Evolutionary conservation across 2,113 vertebrate species (phyloP).

Genomic region (Syrmaticus mikado): DNA sequence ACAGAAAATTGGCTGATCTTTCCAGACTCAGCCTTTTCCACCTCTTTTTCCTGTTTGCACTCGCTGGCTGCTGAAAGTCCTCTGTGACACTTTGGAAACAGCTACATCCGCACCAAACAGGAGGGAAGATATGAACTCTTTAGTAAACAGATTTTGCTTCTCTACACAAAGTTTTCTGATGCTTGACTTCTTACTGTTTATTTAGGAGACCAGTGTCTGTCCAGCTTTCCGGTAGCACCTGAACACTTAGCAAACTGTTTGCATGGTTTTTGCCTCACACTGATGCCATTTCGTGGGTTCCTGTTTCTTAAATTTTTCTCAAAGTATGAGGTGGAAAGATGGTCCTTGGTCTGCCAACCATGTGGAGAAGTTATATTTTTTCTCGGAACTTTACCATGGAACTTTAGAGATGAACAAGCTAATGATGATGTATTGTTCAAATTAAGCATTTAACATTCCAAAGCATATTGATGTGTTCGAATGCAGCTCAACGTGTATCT

Average conservation of each 20-base stretch:
- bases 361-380: slow-evolving; percentile 15
- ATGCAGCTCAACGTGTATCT: slow-evolving; percentile 45
- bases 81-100: not conserved
- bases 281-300: not conserved
- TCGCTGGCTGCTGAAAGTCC: not conserved
- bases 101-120: not conserved
- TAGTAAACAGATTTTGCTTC: not conserved
- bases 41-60: not conserved
- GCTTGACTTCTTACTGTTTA: not conserved
- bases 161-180: not conserved
- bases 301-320: not conserved
- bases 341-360: not conserved
- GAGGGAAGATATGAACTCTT: not conserved
- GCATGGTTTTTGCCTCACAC: not conserved
- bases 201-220: not conserved
- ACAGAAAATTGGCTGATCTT: not conserved
- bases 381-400: not conserved
- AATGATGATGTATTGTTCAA: slow-evolving; percentile 37
- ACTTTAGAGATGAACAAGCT: slow-evolving; percentile 28
- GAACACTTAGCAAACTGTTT: not conserved
- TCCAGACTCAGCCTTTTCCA: not conserved
- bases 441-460: slow-evolving; percentile 59
- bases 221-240: not conserved
- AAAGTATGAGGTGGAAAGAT: not conserved
- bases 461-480: slow-evolving; percentile 44